Conservation (phyloP, 2,797 vertebrate species). For the Acanthurus lineatus region DNA sequence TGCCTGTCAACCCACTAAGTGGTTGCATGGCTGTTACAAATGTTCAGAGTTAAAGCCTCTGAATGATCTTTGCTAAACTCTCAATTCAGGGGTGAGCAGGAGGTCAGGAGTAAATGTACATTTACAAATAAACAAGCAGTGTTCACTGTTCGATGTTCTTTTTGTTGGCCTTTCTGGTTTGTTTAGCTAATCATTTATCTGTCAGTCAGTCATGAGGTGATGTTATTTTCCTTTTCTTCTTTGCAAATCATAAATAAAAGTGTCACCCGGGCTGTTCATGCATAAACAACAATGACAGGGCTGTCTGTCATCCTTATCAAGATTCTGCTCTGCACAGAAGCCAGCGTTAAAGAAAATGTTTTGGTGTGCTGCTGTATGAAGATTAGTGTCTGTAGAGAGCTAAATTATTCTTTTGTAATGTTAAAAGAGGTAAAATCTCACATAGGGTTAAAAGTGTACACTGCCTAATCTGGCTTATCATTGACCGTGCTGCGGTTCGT, state of each 20-base stretch:
- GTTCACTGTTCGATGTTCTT: background rate
- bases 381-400: background rate
- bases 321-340: background rate
- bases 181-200: background rate
- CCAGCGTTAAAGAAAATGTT: background rate
- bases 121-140: background rate
- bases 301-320: background rate
- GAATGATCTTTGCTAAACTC: background rate
- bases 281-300: background rate
- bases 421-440: background rate
- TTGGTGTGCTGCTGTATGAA: background rate
- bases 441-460: background rate
- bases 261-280: background rate
- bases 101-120: background rate
- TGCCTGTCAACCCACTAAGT: background rate
- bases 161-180: background rate
- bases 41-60: background rate
- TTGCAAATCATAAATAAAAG: conserved; percentile 8
- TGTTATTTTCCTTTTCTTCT: background rate
- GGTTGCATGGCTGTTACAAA: background rate
- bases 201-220: background rate
- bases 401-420: background rate
- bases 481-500: background rate
- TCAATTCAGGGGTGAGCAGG: background rate
- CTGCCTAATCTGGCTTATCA: background rate